These are phyloP conservation scores for Carapus acus DNA, from an alignment of 2,797 vertebrate species.

Conservation along the genomic window DNA sequence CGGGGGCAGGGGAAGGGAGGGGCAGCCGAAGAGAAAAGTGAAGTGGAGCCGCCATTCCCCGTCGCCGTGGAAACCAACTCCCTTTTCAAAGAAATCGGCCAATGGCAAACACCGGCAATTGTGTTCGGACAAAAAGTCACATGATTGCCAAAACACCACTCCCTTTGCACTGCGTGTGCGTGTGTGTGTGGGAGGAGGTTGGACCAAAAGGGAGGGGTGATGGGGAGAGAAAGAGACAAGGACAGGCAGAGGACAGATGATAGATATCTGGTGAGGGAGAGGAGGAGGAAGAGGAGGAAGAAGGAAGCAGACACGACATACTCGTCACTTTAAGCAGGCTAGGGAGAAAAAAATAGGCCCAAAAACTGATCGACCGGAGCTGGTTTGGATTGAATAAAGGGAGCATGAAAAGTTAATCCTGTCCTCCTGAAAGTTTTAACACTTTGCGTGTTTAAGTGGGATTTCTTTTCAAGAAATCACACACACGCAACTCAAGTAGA, in stretches of 20 bases:
- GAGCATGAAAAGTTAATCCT: too few species aligned
- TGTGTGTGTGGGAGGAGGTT: conserved; percentile 14
- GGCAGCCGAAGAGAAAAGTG: conserved; percentile 59
- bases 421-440: too few species aligned
- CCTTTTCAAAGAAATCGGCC: conserved; percentile 73
- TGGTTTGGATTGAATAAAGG: too few species aligned
- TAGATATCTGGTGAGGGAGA: conserved; percentile 1
- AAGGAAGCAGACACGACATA: too few species aligned
- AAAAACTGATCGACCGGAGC: too few species aligned
- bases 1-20: conserved; percentile 34
- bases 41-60: conserved; percentile 75
- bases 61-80: conserved; percentile 76
- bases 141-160: conserved; percentile 69
- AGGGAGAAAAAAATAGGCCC: too few species aligned
- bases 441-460: too few species aligned
- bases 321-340: too few species aligned
- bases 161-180: conserved; percentile 39
- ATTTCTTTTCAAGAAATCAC: too few species aligned
- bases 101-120: conserved; percentile 75
- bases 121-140: conserved; percentile 76
- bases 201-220: conserved; percentile 2
- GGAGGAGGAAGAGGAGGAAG: neutral
- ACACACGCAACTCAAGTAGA: too few species aligned
- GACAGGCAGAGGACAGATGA: conserved; percentile 1
- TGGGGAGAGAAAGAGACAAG: conserved; percentile 7